phyloP scores from a whole-genome alignment of 2,888 invertebrate species.

The Thymelicus sylvestris region DNA sequence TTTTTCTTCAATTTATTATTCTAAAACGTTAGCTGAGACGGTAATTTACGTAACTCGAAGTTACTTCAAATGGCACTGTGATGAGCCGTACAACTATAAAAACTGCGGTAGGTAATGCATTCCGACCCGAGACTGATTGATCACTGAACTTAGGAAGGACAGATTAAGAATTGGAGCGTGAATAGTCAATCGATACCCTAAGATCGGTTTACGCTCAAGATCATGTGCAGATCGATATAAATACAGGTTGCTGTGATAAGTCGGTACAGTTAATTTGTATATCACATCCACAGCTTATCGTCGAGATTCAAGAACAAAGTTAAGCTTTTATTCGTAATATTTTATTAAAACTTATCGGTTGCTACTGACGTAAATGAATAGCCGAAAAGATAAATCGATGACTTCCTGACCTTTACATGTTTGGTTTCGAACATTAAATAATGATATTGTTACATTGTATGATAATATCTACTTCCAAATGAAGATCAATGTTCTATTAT shows the following conservation, averaged over 20 bases:
- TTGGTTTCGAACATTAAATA: conserved; percentile 12
- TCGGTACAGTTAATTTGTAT: not conserved
- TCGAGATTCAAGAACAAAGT: not conserved
- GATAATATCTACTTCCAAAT: not conserved
- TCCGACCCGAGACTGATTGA: not conserved
- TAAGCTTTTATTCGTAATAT: conserved; percentile 18
- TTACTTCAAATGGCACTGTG: not conserved
- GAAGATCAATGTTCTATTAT: not conserved
- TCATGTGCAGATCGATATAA: conserved; percentile 18
- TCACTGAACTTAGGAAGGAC: conserved; percentile 15
- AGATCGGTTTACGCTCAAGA: conserved; percentile 26
- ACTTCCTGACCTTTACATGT: conserved; percentile 38
- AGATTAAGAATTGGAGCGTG: conserved; percentile 34
- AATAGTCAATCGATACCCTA: conserved; percentile 30
- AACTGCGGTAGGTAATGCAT: not conserved
- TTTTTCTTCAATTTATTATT: not conserved
- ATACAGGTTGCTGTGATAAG: not conserved
- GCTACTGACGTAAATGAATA: conserved; percentile 59
- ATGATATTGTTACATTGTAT: not conserved
- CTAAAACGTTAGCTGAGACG: not conserved
- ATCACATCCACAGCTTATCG: conserved; percentile 1
- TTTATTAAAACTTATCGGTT: conserved; percentile 48
- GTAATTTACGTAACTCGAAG: not conserved
- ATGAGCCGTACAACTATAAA: not conserved
- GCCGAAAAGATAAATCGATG: conserved; percentile 53